Percentiles rank a stretch among this genome's conserved stretches.
These are phyloP conservation scores for Boleophthalmus pectinirostris DNA, from an alignment of 2,113 vertebrate genomes.

Conservation along the genomic window DNA sequence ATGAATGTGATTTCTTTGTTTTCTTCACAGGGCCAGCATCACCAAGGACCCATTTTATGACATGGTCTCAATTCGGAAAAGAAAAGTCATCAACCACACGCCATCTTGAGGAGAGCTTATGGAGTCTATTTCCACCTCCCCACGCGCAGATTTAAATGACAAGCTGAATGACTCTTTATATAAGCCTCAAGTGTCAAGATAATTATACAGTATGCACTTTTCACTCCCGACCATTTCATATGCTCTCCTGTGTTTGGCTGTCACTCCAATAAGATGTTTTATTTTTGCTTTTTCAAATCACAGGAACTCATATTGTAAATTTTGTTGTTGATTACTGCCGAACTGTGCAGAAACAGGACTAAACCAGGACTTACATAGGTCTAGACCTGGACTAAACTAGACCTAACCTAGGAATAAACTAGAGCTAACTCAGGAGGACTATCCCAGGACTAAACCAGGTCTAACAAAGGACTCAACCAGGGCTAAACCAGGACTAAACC, in stretches of 20 bases:
- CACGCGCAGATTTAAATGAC: not conserved
- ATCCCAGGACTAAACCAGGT: too few species aligned
- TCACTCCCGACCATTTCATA: too few species aligned
- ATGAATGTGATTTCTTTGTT: not conserved
- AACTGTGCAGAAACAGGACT: not conserved
- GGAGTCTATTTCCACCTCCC: not conserved
- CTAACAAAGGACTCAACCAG: too few species aligned
- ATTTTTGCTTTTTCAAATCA: too few species aligned
- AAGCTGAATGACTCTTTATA: not conserved
- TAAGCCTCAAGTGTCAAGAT: not conserved
- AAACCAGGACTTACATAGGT: not conserved
- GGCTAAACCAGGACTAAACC: too few species aligned
- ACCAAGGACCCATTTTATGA: conserved; percentile 91
- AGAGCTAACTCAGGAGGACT: too few species aligned
- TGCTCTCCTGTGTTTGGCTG: too few species aligned
- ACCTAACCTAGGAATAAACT: too few species aligned
- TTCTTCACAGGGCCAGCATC: conserved; percentile 82
- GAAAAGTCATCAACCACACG: conserved; percentile 78
- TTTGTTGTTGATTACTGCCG: too few species aligned
- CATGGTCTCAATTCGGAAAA: conserved; percentile 85
- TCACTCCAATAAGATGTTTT: too few species aligned
- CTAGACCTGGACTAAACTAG: too few species aligned
- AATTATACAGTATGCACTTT: not conserved
- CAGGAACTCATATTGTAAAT: too few species aligned
- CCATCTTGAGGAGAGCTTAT: conserved; percentile 4